Base-by-base conservation (phyloP, 2,113 vertebrate species). In the Gallinago media region DNA sequence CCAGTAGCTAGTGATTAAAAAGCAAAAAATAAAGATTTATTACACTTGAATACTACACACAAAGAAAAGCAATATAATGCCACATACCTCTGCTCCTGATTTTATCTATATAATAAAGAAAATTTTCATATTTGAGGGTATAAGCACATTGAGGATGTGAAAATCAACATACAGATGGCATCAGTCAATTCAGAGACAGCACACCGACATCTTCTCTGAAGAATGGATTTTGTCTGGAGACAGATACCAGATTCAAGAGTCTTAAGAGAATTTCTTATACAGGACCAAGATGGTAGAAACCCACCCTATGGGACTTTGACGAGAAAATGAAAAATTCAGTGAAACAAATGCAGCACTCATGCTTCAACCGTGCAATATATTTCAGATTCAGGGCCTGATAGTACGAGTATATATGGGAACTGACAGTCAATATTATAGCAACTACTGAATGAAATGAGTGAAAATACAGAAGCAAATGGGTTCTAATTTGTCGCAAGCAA, bases 91-190 rank as follows among this genome's bases (percentile, higher is more conserved):
- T 63, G 36, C 13, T 71, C 36, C 38, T 87, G 91, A 96, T 96
- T 94, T 91, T 91, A 95, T 91, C 93, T 95, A 47, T 20, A 22
- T 76, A 88, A 95, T 89, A 74, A 86, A 81, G 47, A 94, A 96
- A 87, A 85, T 32, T 68, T 70, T 52, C 18, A 12, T 87, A 75
- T 84, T 96, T 91, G 44, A 87, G 17, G 66, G 13, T 22, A 36
- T 36, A 87, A 76, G n/a, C 3, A 2, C 13, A 17, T 2, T 40
- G 23, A 93, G 58, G 16, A 71, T 8, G 32, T 84, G 73, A 55
- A 94, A 95, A 91, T 67, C 72, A 89, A 81, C 63, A 75, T 17
- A 63, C 8, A 88, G 88, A 74, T 47, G 59, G 32, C 72, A 91
- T 81, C 83, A 83, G 71, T 27, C 79, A 85, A 26, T 71, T 91